Conservation (phyloP, 2,797 vertebrate species). For the Acrocephalus scirpaceus region DNA sequence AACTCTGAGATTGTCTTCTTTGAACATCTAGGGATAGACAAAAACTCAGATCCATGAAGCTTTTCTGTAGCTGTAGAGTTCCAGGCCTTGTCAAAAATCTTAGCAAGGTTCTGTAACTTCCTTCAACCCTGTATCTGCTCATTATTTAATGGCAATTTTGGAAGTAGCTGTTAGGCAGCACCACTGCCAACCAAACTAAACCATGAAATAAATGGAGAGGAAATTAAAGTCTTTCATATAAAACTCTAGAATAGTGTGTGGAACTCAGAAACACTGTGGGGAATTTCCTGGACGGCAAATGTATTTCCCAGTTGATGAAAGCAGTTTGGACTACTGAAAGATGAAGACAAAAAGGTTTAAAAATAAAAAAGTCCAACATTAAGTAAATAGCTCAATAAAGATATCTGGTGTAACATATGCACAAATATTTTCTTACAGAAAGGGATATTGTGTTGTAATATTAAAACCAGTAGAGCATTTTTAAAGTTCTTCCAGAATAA, state of each 20-base stretch:
- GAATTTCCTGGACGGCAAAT: neutral
- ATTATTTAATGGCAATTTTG: neutral
- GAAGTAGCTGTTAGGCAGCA: neutral
- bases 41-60: neutral
- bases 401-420: neutral
- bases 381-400: neutral
- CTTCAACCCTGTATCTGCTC: neutral
- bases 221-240: neutral
- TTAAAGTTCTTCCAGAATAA: neutral
- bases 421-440: neutral
- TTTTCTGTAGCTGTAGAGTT: neutral
- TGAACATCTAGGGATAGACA: neutral
- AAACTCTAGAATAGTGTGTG: neutral
- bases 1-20: neutral
- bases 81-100: neutral
- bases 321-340: neutral
- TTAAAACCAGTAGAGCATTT: neutral
- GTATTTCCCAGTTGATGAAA: neutral
- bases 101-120: neutral
- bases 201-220: neutral
- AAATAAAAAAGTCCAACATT: neutral
- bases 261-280: neutral
- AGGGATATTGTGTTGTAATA: neutral
- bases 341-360: neutral
- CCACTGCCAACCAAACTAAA: conserved; percentile 5